phyloP scores from a whole-genome alignment of 2,113 vertebrate species.

The Ibidorhyncha struthersii region DNA sequence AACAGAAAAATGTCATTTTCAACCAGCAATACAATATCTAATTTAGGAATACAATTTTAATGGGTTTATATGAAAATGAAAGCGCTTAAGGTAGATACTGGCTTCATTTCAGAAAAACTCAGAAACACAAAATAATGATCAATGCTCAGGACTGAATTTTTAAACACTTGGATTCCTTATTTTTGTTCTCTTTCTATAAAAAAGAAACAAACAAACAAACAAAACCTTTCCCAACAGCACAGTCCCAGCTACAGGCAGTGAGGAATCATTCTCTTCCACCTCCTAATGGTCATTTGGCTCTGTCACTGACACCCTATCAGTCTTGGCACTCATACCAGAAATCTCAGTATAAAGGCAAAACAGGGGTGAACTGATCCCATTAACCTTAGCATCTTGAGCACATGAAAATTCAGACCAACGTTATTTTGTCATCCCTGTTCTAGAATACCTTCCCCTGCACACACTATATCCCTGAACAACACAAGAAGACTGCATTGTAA shows the following conservation, averaged over 20 bases:
- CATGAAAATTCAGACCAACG: not conserved
- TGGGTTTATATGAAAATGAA: not conserved
- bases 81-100: not conserved
- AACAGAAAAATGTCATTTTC: not conserved
- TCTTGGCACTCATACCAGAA: not conserved
- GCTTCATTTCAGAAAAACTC: not conserved
- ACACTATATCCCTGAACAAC: not conserved
- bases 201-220: not conserved
- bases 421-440: not conserved
- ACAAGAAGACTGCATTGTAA: not conserved
- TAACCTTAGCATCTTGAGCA: not conserved
- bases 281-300: not conserved
- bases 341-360: not conserved
- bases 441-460: not conserved
- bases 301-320: not conserved
- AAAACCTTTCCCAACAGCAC: not conserved
- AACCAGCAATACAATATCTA: not conserved
- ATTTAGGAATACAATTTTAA: not conserved
- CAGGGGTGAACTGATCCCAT: not conserved
- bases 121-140: not conserved
- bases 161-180: not conserved
- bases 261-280: not conserved
- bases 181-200: not conserved
- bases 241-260: not conserved
- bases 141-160: not conserved